phyloP scores from a whole-genome alignment of 2,113 vertebrate species.

The Maccullochella peelii region DNA sequence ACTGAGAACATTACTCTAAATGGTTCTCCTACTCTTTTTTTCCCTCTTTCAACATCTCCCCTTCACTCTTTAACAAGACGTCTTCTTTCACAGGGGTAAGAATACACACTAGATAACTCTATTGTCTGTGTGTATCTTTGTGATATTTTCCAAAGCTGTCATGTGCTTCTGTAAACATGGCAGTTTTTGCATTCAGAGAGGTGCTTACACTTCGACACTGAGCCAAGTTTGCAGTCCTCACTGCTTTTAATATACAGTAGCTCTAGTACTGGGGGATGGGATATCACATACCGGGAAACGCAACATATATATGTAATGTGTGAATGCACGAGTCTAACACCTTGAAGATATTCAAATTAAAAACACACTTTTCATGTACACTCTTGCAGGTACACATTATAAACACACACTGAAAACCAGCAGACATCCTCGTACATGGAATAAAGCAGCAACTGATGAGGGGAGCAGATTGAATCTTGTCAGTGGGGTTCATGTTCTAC shows the following conservation, averaged over 20 bases:
- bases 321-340: conserved; percentile 33
- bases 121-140: conserved; percentile 23
- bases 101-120: conserved; percentile 28
- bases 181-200: conserved; percentile 49
- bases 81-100: conserved; percentile 12
- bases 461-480: conserved; percentile 57
- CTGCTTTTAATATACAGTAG: conserved; percentile 39
- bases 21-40: neutral
- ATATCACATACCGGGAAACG: conserved; percentile 22
- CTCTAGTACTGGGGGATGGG: neutral
- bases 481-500: conserved; percentile 50
- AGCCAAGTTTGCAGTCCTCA: conserved; percentile 27
- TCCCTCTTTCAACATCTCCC: neutral
- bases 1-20: neutral
- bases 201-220: conserved; percentile 43
- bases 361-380: conserved; percentile 37
- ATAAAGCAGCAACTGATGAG: conserved; percentile 49
- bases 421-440: conserved; percentile 29
- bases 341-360: conserved; percentile 58
- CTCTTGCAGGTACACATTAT: conserved; percentile 18
- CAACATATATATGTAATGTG: conserved; percentile 35
- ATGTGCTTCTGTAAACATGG: conserved; percentile 59
- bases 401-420: conserved; percentile 29
- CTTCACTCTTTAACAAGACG: conserved; percentile 24
- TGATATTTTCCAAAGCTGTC: conserved; percentile 27